Evolutionary conservation across 2,797 vertebrate genomes (phyloP), one percentile per base, ranked within the genome.

Genomic region (Characodon lateralis): DNA sequence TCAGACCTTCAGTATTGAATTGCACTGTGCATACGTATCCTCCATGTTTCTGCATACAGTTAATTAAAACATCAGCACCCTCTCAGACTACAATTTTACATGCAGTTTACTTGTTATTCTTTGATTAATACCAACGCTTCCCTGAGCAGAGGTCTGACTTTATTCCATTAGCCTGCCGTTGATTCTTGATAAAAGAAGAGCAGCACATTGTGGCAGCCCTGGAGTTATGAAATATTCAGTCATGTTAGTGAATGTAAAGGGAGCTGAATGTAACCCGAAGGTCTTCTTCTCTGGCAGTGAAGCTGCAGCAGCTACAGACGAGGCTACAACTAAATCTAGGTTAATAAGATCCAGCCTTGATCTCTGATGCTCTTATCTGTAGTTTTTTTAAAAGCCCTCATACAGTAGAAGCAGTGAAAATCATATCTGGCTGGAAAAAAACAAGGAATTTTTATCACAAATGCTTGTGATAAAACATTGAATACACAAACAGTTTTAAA

Each of bases 151-250:
- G 78, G 76, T 77, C 61, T 77, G 53, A 71, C 79, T 71, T 71
- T 51, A 59, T 50, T 85, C 66, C 76, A 73, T 86, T 80, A 88
- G 76, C 22, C 2, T 0, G 43, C 6, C 20, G 73, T 43, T 83
- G 73, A 55, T 82, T 74, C n/a, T 59, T 59, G 24, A 8, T 2
- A 56, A 56, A 24, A 56, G 68, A 83, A 82, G 81, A 82, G 78
- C 80, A 59, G 73, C 73, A 61, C 83, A 75, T 77, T 80, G 77
- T 83, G 68, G 70, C 69, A 50, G 66, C 72, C 88, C 77, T 63
- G 72, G 78, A 84, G 78, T 55, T 65, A 91, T 94, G 85, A 94
- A 93, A 94, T 92, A 93, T 92, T 93, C 85, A 94, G 85, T 70
- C 70, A 73, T 83, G 82, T 77, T 82, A 74, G 84, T 81, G 80